Percentiles rank a stretch among this genome's conserved stretches.
phyloP scores from a whole-genome alignment of 2,797 vertebrate species.

The Hapalemur alaotrensis region DNA sequence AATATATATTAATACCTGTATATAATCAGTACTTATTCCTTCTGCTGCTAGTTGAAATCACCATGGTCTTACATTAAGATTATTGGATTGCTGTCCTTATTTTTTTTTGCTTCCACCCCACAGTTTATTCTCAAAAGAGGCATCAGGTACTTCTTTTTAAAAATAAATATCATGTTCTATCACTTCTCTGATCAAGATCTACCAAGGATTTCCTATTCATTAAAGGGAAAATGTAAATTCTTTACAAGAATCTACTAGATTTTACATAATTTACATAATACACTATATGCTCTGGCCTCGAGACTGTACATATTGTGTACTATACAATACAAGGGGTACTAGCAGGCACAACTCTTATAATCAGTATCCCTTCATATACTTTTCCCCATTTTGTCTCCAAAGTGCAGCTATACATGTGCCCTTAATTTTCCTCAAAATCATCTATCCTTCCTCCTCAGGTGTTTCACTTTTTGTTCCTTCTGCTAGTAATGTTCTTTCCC shows the following conservation, averaged over 20 bases:
- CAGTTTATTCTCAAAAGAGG: not conserved
- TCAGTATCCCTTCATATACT: not conserved
- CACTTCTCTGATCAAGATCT: not conserved
- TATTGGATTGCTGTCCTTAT: accelerated
- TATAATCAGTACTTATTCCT: not conserved
- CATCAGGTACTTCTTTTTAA: not conserved
- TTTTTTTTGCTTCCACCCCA: accelerated
- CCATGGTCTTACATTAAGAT: not conserved
- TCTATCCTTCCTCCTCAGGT: not conserved
- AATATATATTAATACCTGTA: not conserved
- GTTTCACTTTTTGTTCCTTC: not conserved
- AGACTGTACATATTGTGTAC: not conserved
- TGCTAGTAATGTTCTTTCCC: not conserved
- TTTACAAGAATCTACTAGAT: not conserved
- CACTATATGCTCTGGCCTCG: not conserved
- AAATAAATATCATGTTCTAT: not conserved
- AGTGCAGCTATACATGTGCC: not conserved
- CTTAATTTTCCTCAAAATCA: not conserved
- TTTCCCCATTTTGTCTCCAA: not conserved
- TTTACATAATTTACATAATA: not conserved
- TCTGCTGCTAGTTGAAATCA: not conserved
- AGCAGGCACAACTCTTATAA: not conserved
- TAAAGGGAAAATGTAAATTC: not conserved
- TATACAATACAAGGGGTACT: not conserved
- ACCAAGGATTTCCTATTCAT: not conserved